These are phyloP conservation scores for Pediacus dermestoides DNA, from an alignment of 2,888 invertebrate species.

Conservation along the genomic window DNA sequence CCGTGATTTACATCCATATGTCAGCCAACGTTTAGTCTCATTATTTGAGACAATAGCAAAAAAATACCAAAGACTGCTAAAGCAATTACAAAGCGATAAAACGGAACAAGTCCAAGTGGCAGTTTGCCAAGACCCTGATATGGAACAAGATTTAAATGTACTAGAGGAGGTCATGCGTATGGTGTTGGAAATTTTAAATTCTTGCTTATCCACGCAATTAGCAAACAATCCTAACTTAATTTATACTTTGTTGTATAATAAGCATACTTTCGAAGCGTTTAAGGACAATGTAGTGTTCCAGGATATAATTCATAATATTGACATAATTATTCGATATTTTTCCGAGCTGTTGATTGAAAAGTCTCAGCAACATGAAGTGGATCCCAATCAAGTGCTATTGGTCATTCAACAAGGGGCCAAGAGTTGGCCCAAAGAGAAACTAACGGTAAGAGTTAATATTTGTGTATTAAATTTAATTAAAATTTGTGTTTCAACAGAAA, in stretches of 20 bases:
- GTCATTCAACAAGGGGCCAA: constrained; percentile 88
- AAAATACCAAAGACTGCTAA: constrained; percentile 68
- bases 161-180: constrained; percentile 95
- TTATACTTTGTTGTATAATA: constrained; percentile 92
- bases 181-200: constrained; percentile 96
- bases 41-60: constrained; percentile 89
- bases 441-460: constrained; percentile 69
- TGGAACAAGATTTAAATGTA: constrained; percentile 84
- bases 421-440: constrained; percentile 90
- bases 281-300: constrained; percentile 86
- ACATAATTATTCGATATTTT: constrained; percentile 78
- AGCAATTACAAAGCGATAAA: constrained; percentile 34
- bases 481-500: constrained; percentile 62
- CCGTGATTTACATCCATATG: constrained; percentile 89
- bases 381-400: constrained; percentile 81
- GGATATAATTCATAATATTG: constrained; percentile 91
- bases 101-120: constrained; percentile 30
- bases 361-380: constrained; percentile 62
- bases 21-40: constrained; percentile 89
- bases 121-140: constrained; percentile 36
- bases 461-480: background rate
- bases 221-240: constrained; percentile 87
- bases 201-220: constrained; percentile 84
- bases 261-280: constrained; percentile 82
- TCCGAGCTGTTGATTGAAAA: constrained; percentile 60